Conservation (phyloP, 2,888 invertebrate genomes). For the Lordiphosa fenestrarum region DNA sequence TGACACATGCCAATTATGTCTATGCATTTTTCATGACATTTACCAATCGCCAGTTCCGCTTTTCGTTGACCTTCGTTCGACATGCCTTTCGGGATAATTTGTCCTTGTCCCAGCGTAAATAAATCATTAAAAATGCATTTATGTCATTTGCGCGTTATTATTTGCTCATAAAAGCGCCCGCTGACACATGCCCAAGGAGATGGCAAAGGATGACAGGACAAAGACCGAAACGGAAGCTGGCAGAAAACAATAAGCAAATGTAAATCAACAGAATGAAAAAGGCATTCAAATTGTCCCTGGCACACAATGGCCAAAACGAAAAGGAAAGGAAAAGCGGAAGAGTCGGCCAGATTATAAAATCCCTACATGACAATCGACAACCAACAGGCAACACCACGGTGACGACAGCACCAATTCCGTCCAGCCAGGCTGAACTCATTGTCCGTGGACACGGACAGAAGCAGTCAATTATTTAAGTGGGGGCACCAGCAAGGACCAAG, state of each 20-base stretch:
- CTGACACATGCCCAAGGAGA: slow-evolving; percentile 3
- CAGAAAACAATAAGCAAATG: slow-evolving; percentile 53
- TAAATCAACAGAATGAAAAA: slow-evolving; percentile 54
- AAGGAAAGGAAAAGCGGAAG: slow-evolving; percentile 25
- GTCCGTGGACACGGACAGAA: slow-evolving; percentile 15
- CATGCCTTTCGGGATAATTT: slow-evolving; percentile 6
- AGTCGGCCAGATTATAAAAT: slow-evolving; percentile 63
- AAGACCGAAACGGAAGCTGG: background rate
- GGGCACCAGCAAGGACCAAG: slow-evolving; percentile 19
- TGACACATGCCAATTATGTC: slow-evolving; percentile 44
- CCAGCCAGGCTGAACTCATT: slow-evolving; percentile 34
- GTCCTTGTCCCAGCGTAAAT: slow-evolving; percentile 48
- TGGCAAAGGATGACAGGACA: background rate
- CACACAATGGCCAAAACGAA: background rate
- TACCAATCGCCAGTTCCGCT: slow-evolving; percentile 16
- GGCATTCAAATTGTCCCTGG: slow-evolving; percentile 55
- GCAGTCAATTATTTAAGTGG: slow-evolving; percentile 41
- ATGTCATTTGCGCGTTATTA: slow-evolving; percentile 33
- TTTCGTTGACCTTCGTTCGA: slow-evolving; percentile 24
- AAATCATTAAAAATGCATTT: slow-evolving; percentile 55
- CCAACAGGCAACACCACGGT: slow-evolving; percentile 20
- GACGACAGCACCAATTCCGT: slow-evolving; percentile 49
- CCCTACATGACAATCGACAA: slow-evolving; percentile 60
- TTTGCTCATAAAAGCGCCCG: slow-evolving; percentile 20
- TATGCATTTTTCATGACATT: slow-evolving; percentile 49